Evolutionary conservation across 2,113 vertebrate species (phyloP).

Genomic region (Pterocles gutturalis): DNA sequence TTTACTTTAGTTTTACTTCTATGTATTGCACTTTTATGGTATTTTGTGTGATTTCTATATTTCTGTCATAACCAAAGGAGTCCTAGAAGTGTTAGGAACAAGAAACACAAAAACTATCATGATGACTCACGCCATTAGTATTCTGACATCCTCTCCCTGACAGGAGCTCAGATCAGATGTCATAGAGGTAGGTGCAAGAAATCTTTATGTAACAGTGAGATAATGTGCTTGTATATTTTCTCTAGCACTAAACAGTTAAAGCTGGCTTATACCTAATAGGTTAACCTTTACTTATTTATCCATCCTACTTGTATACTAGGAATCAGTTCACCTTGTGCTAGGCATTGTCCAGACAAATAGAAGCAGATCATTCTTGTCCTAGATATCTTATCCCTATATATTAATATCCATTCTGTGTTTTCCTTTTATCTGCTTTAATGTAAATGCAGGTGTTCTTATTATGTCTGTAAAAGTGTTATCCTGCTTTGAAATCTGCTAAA

Average conservation of each 20-base stretch:
- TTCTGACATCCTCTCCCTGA: neutral
- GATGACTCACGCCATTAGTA: constrained; percentile 29
- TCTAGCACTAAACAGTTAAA: neutral
- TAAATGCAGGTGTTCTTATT: constrained; percentile 49
- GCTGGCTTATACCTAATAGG: neutral
- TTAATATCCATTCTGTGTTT: neutral
- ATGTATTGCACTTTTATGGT: neutral
- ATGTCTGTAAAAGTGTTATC: constrained; percentile 9
- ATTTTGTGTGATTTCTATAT: neutral
- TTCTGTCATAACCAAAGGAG: neutral
- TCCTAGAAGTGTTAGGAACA: neutral
- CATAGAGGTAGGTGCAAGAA: constrained; percentile 33
- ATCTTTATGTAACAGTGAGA: neutral
- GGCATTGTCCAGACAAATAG: neutral
- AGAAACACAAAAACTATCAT: neutral
- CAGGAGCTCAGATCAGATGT: neutral
- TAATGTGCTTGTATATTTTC: neutral
- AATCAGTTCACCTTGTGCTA: neutral
- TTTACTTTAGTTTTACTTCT: neutral
- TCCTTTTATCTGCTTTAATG: constrained; percentile 27
- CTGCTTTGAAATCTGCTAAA: constrained; percentile 53
- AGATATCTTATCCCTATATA: neutral
- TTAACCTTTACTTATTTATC: neutral
- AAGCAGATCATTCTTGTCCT: neutral
- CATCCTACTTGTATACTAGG: neutral